A percentile compares a stretch with the other conserved stretches of the same genome.
These are phyloP conservation scores for Drosophila erecta DNA, from an alignment of 1,140 invertebrate genomes.

Conservation along the genomic window DNA sequence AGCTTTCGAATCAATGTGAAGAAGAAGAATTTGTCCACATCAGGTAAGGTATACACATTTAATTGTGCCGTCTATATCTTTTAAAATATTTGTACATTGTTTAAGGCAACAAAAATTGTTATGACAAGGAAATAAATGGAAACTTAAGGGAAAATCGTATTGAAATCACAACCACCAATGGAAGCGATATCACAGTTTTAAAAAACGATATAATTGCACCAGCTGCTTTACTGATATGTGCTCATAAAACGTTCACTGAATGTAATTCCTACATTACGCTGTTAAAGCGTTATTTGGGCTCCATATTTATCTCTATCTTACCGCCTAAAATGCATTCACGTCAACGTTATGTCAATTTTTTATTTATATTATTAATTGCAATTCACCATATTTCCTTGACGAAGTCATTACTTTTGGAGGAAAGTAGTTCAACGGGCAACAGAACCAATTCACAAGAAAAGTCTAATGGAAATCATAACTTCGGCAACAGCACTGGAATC, in stretches of 20 bases:
- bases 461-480: slow-evolving; percentile 12
- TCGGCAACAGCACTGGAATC: slow-evolving; percentile 32
- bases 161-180: background rate
- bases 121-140: background rate
- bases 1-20: slow-evolving; percentile 24
- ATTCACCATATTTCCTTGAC: slow-evolving; percentile 42
- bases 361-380: slow-evolving; percentile 36
- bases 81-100: background rate
- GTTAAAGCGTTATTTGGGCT: background rate
- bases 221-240: background rate
- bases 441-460: slow-evolving; percentile 28
- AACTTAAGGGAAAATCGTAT: background rate
- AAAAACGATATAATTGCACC: background rate
- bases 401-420: slow-evolving; percentile 49
- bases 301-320: slow-evolving; percentile 4
- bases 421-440: slow-evolving; percentile 17
- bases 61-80: background rate
- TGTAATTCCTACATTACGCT: background rate
- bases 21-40: slow-evolving; percentile 1
- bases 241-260: background rate
- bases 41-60: slow-evolving; percentile 6
- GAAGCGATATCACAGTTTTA: slow-evolving; percentile 2
- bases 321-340: slow-evolving; percentile 18
- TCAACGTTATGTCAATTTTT: slow-evolving; percentile 16
- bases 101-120: slow-evolving; percentile 2